phyloP scores from a whole-genome alignment of 1,140 invertebrate species.

The Penaeus vannamei region DNA sequence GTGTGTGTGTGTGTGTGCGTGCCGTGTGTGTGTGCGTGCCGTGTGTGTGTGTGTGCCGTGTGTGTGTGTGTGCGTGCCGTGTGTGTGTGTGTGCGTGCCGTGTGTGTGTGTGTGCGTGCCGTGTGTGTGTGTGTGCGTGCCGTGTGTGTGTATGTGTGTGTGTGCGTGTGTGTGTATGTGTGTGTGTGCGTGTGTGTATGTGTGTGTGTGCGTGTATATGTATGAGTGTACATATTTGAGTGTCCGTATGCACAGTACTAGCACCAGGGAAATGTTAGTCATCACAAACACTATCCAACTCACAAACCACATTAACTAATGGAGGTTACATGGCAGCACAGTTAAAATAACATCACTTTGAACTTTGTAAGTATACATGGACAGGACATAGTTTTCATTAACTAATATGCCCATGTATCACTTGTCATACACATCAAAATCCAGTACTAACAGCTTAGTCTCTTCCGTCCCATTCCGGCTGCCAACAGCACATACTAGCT shows the following conservation, averaged over 20 bases:
- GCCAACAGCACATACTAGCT: slow-evolving; percentile 97
- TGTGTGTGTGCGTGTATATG: not conserved
- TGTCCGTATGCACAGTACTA: slow-evolving; percentile 54
- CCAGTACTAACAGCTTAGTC: slow-evolving; percentile 96
- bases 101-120: too few species aligned
- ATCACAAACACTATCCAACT: slow-evolving; percentile 61
- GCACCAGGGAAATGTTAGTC: slow-evolving; percentile 63
- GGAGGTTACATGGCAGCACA: slow-evolving; percentile 61
- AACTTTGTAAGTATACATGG: slow-evolving; percentile 63
- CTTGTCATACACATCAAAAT: slow-evolving; percentile 85
- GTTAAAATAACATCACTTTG: slow-evolving; percentile 58
- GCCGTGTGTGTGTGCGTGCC: too few species aligned
- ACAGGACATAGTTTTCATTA: slow-evolving; percentile 25
- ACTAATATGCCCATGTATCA: slow-evolving; percentile 63
- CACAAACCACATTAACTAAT: slow-evolving; percentile 56
- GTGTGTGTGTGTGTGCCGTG: too few species aligned
- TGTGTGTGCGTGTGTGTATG: not conserved
- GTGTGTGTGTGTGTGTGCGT: too few species aligned
- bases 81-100: too few species aligned
- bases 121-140: not conserved
- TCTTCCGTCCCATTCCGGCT: slow-evolving; percentile 94
- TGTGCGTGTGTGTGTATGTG: too few species aligned
- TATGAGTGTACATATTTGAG: slow-evolving; percentile 26
- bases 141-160: too few species aligned
- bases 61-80: too few species aligned